Conservation (phyloP, 2,113 vertebrate species). For the Tauraco erythrolophus region DNA sequence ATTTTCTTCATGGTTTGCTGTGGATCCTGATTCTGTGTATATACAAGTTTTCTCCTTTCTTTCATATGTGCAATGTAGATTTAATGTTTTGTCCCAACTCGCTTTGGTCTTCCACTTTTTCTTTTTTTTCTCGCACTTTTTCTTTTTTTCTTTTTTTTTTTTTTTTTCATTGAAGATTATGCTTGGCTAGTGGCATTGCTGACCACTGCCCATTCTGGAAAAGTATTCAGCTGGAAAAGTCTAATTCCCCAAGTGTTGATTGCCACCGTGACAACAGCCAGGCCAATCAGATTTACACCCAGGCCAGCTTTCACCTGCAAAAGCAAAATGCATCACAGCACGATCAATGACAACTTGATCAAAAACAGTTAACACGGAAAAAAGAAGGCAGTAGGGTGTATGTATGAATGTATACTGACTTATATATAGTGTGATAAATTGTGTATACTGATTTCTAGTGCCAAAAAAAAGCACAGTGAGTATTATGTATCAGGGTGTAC, state of each 20-base stretch:
- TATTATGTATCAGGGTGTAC: background rate
- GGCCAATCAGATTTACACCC: constrained; percentile 94
- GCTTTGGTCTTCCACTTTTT: background rate
- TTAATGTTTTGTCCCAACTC: background rate
- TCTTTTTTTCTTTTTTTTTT: background rate
- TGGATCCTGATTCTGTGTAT: background rate
- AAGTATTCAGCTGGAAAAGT: constrained; percentile 90
- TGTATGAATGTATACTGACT: background rate
- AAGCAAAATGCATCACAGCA: constrained; percentile 4
- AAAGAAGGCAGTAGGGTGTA: background rate
- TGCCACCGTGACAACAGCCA: constrained; percentile 93
- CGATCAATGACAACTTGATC: background rate
- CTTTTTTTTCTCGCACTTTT: background rate
- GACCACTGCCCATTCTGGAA: constrained; percentile 87
- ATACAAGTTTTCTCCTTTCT: constrained; percentile 9
- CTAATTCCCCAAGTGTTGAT: constrained; percentile 95
- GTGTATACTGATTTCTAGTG: background rate
- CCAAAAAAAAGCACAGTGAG: background rate
- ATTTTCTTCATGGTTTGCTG: background rate
- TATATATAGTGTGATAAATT: background rate
- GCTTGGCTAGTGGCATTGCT: constrained; percentile 82
- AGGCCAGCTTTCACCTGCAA: constrained; percentile 94
- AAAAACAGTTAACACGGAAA: background rate
- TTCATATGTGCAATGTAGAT: background rate
- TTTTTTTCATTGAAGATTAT: background rate